These are phyloP conservation scores for Pyrochroa serraticornis DNA, from an alignment of 2,888 invertebrate genomes.

Conservation along the genomic window DNA sequence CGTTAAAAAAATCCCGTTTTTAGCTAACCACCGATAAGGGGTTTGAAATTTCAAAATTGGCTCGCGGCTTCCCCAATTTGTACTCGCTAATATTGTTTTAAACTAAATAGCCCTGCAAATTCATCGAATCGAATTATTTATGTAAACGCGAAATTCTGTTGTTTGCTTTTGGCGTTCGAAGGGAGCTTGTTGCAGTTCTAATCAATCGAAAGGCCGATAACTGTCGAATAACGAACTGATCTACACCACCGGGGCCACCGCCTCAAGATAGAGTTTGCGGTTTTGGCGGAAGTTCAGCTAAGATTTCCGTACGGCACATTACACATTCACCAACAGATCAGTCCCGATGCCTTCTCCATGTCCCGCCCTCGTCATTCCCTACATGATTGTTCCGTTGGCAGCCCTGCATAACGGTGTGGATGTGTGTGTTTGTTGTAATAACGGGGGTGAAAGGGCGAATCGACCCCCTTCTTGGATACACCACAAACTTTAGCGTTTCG, in stretches of 20 bases:
- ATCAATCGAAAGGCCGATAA: conserved; percentile 27
- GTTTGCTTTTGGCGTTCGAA: conserved; percentile 14
- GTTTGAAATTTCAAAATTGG: too few species aligned
- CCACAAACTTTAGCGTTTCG: conserved; percentile 29
- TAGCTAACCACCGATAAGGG: too few species aligned
- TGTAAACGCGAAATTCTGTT: conserved; percentile 7
- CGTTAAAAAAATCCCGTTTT: too few species aligned
- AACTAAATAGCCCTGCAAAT: too few species aligned
- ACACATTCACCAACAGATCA: conserved; percentile 47
- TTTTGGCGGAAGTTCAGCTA: conserved; percentile 45
- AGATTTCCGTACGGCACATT: conserved; percentile 50
- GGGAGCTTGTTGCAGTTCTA: conserved; percentile 5
- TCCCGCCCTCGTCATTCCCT: conserved; percentile 36
- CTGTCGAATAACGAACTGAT: conserved; percentile 40
- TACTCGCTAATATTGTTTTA: too few species aligned
- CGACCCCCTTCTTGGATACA: conserved; percentile 15
- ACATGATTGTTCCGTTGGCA: conserved; percentile 34
- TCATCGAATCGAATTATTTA: too few species aligned
- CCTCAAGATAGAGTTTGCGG: conserved; percentile 45
- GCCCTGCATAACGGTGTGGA: conserved; percentile 12
- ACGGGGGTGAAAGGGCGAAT: conserved; percentile 16
- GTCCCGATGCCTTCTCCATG: conserved; percentile 23
- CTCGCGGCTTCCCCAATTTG: too few species aligned
- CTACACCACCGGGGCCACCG: conserved; percentile 37
- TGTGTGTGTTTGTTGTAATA: conserved; percentile 22